These are phyloP conservation scores for Portunus trituberculatus DNA, from an alignment of 1,140 invertebrate genomes.

Conservation along the genomic window DNA sequence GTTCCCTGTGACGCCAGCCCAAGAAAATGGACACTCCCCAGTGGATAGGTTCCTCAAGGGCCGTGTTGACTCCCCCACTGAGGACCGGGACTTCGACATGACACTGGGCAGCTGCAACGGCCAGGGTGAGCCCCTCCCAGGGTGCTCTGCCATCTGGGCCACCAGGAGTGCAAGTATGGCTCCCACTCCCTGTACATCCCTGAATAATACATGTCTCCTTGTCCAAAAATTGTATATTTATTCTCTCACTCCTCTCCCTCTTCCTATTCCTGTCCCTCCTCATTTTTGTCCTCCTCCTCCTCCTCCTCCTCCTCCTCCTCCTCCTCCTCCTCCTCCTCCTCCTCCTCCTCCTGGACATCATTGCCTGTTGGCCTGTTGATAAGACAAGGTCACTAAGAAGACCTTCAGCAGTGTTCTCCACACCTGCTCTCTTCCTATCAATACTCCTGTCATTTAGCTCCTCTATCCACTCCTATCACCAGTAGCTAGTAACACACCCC, in stretches of 20 bases:
- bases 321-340: background rate
- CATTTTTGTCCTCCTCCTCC: background rate
- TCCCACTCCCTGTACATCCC: background rate
- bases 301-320: background rate
- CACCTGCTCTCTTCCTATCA: too few relatives aligned
- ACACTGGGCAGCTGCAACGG: conserved; percentile 50
- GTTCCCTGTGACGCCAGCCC: conserved; percentile 61
- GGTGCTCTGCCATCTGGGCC: conserved; percentile 45
- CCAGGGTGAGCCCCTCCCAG: conserved; percentile 36
- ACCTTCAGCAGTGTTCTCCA: too few relatives aligned
- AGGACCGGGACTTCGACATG: conserved; percentile 18
- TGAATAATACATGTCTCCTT: background rate
- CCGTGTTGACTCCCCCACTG: conserved; percentile 16
- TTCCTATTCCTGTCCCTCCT: background rate
- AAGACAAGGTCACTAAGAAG: too few relatives aligned
- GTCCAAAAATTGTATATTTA: background rate
- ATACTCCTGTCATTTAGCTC: too few relatives aligned
- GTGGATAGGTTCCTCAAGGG: conserved; percentile 53
- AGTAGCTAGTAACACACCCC: too few relatives aligned
- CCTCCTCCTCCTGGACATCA: background rate
- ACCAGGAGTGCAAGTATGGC: conserved; percentile 54
- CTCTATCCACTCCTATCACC: too few relatives aligned
- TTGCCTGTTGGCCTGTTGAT: too few relatives aligned
- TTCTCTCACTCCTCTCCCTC: background rate
- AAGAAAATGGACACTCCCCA: conserved; percentile 58